phyloP scores from a whole-genome alignment of 2,113 vertebrate genomes.

The Ochotona curzoniae region DNA sequence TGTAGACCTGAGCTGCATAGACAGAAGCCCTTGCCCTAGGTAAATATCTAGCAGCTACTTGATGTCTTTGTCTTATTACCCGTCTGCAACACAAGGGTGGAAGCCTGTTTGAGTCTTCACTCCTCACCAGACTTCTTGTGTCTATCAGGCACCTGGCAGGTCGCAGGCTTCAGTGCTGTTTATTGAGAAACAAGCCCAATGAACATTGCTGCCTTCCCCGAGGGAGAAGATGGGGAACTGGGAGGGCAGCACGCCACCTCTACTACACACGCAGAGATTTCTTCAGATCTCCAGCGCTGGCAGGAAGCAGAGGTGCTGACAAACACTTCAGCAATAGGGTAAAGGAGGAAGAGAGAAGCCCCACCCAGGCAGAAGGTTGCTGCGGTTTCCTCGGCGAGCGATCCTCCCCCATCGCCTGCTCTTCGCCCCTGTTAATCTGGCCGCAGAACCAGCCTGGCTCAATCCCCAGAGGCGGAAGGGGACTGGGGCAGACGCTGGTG shows the following conservation, averaged over 20 bases:
- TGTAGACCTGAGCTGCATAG: background rate
- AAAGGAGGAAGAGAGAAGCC: slow-evolving; percentile 17
- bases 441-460: slow-evolving; percentile 27
- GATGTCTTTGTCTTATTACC: background rate
- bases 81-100: background rate
- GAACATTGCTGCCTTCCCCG: background rate
- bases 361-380: slow-evolving; percentile 51
- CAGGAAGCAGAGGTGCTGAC: slow-evolving; percentile 71
- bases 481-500: background rate
- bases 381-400: slow-evolving; percentile 39
- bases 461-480: background rate
- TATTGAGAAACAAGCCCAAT: background rate
- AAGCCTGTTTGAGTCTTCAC: background rate
- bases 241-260: background rate
- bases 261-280: background rate
- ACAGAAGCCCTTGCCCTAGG: background rate
- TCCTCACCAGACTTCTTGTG: background rate
- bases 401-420: background rate
- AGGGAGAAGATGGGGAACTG: background rate
- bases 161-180: background rate
- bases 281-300: background rate
- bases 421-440: background rate
- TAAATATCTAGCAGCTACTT: background rate
- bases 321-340: slow-evolving; percentile 43
- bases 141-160: background rate